phyloP scores from a whole-genome alignment of 1,140 invertebrate species.

The Latrodectus geometricus region DNA sequence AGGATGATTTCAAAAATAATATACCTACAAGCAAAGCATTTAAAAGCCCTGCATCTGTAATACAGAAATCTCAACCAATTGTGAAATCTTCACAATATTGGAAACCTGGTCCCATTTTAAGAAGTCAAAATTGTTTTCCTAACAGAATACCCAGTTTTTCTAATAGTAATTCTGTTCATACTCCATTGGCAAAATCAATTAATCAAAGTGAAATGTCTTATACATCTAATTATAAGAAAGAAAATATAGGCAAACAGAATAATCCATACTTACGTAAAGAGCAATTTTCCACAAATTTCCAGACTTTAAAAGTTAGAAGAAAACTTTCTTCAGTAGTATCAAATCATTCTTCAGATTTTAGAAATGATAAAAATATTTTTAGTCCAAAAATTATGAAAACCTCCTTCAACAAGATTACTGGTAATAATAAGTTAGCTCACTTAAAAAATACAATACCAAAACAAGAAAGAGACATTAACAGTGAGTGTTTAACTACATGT shows the following conservation, averaged over 20 bases:
- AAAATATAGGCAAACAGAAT: background rate
- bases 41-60: too few relatives aligned
- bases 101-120: too few relatives aligned
- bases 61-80: too few relatives aligned
- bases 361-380: background rate
- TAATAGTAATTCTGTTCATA: background rate
- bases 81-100: too few relatives aligned
- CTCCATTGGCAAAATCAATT: background rate
- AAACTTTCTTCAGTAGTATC: background rate
- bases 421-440: background rate
- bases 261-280: background rate
- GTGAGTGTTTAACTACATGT: background rate
- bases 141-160: background rate
- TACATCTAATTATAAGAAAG: background rate
- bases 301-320: constrained; percentile 6
- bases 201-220: background rate
- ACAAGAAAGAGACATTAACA: background rate
- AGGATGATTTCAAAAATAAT: too few relatives aligned
- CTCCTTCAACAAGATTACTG: background rate
- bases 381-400: background rate
- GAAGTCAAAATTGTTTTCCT: too few relatives aligned
- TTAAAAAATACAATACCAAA: background rate
- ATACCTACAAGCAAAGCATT: too few relatives aligned
- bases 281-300: background rate
- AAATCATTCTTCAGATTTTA: background rate